Percentiles rank a stretch among this genome's conserved stretches.
Evolutionary conservation across 2,888 invertebrate genomes (phyloP).

Genomic region (Zygogramma bicolorata): DNA sequence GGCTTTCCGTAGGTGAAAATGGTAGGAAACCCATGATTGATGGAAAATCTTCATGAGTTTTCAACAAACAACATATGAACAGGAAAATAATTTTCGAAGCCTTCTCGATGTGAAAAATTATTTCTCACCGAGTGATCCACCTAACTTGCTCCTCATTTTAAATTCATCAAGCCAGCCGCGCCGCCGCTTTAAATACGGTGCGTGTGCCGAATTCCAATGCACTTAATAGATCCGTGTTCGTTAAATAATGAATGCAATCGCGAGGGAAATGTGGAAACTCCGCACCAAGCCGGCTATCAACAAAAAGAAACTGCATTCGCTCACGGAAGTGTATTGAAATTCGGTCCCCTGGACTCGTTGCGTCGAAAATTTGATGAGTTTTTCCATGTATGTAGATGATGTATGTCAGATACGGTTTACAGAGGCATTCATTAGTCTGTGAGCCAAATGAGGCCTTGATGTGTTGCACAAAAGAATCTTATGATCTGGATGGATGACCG

Average conservation of each 20-base stretch:
- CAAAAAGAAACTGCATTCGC: slow-evolving; percentile 36
- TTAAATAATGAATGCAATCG: slow-evolving; percentile 63
- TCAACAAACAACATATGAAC: no score
- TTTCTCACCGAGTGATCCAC: no score
- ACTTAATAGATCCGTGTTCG: slow-evolving; percentile 60
- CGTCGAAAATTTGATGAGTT: slow-evolving; percentile 37
- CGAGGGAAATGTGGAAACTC: slow-evolving; percentile 45
- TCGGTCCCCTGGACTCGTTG: slow-evolving; percentile 28
- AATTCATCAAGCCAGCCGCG: slow-evolving; percentile 61
- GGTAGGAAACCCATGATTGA: no score
- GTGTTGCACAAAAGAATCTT: no score
- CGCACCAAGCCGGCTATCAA: slow-evolving; percentile 34
- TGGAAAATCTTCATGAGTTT: no score
- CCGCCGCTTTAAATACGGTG: slow-evolving; percentile 60
- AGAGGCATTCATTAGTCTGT: background rate
- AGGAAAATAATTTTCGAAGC: no score
- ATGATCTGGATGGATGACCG: no score
- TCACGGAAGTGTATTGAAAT: slow-evolving; percentile 31
- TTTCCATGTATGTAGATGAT: slow-evolving; percentile 33
- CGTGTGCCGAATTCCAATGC: slow-evolving; percentile 61
- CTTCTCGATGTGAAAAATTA: no score
- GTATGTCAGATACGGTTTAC: slow-evolving; percentile 30
- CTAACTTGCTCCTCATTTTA: slow-evolving; percentile 50
- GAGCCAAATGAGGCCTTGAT: background rate
- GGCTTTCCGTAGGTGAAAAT: no score